These are phyloP conservation scores for Ernsta delagoae DNA, from an alignment of 2,888 invertebrate genomes.

Conservation along the genomic window DNA sequence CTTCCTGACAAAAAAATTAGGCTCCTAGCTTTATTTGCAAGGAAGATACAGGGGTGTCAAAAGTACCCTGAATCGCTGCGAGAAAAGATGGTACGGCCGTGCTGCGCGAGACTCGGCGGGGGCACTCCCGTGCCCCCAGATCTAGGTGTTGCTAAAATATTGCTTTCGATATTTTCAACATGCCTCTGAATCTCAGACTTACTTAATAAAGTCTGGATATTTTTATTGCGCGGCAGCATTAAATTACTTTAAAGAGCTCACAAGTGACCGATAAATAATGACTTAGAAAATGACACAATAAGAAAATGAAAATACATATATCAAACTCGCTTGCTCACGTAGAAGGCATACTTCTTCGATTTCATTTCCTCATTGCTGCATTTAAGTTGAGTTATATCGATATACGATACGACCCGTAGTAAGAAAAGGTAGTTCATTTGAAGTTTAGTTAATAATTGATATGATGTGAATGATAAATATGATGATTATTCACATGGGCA, in stretches of 20 bases:
- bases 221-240: constrained; percentile 19
- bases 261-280: constrained; percentile 33
- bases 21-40: too few relatives aligned
- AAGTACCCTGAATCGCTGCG: too few relatives aligned
- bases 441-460: too few relatives aligned
- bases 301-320: constrained; percentile 7
- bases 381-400: neutral
- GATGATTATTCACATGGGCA: too few relatives aligned
- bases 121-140: too few relatives aligned
- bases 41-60: too few relatives aligned
- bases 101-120: too few relatives aligned
- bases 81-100: too few relatives aligned
- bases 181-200: neutral
- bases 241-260: constrained; percentile 27
- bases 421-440: too few relatives aligned
- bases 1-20: too few relatives aligned
- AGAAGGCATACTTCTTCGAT: constrained; percentile 3
- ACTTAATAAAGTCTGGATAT: constrained; percentile 22
- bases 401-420: neutral
- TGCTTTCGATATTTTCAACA: neutral
- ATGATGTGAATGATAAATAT: too few relatives aligned
- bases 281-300: constrained; percentile 18
- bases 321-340: neutral
- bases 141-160: too few relatives aligned
- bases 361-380: constrained; percentile 1